Conservation (phyloP, 2,113 vertebrate species). For the Amia ocellicauda region DNA sequence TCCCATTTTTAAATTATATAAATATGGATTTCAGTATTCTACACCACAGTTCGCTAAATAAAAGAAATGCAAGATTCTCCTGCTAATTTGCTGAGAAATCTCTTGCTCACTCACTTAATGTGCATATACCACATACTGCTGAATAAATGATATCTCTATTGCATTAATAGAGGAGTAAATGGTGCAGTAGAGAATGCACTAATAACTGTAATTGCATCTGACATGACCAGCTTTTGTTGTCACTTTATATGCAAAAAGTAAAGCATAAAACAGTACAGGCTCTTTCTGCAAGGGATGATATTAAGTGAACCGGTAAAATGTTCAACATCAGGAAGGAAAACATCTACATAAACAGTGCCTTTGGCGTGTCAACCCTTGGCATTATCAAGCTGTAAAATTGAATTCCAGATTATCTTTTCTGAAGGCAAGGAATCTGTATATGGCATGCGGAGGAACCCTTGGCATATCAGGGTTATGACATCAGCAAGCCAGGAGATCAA, state of each 20-base stretch:
- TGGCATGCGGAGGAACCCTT: no score
- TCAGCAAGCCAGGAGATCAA: no score
- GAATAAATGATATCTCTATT: slow-evolving; percentile 1
- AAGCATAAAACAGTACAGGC: background rate
- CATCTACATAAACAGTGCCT: slow-evolving; percentile 3
- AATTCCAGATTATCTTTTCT: slow-evolving; percentile 1
- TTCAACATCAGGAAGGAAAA: background rate
- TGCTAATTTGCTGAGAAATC: no score
- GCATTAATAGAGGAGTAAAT: slow-evolving; percentile 9
- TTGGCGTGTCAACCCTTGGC: slow-evolving; percentile 5
- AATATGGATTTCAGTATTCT: no score
- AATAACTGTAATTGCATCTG: slow-evolving; percentile 9
- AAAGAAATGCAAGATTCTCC: no score
- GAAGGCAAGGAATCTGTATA: background rate
- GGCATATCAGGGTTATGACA: no score
- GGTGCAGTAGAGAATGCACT: slow-evolving; percentile 7
- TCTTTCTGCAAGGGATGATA: slow-evolving; percentile 1
- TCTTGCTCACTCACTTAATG: background rate
- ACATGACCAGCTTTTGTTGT: slow-evolving; percentile 1
- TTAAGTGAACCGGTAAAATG: slow-evolving; percentile 7
- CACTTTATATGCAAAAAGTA: slow-evolving; percentile 11
- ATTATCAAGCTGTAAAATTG: background rate
- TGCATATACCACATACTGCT: background rate
- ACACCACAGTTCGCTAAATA: no score
- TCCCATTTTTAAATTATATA: no score